Conservation (phyloP, 2,113 vertebrate genomes). For the Notiomystis cincta region DNA sequence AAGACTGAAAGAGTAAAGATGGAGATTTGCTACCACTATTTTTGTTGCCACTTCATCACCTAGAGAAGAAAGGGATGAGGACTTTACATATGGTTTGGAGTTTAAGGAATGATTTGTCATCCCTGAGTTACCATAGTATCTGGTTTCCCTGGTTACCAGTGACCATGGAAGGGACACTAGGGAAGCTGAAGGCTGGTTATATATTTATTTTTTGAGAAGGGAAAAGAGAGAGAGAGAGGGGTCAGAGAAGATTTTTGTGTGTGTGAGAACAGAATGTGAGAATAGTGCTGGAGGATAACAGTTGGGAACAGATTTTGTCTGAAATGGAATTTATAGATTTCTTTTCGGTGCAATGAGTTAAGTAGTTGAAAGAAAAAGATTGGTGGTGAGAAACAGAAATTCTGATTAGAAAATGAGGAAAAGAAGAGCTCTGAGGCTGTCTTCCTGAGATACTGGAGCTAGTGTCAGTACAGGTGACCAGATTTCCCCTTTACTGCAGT, state of each 20-base stretch:
- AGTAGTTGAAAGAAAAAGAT: background rate
- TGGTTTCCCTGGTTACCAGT: conserved; percentile 78
- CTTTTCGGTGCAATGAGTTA: background rate
- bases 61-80: conserved; percentile 18
- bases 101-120: conserved; percentile 52
- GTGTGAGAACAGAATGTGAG: conserved; percentile 50
- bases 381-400: background rate
- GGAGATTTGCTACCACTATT: background rate
- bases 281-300: conserved; percentile 24
- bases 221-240: conserved; percentile 9
- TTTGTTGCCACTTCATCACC: conserved; percentile 5
- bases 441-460: background rate
- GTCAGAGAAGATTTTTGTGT: conserved; percentile 39
- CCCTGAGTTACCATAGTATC: conserved; percentile 74
- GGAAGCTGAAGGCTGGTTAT: conserved; percentile 47
- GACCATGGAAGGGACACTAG: conserved; percentile 69
- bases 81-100: conserved; percentile 1
- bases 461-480: background rate
- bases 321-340: conserved; percentile 51
- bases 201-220: background rate
- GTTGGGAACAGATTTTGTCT: background rate
- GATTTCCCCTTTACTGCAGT: background rate
- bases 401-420: background rate
- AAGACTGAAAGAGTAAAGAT: background rate
- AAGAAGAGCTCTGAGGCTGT: background rate